Conservation (phyloP, 2,113 vertebrate genomes). For the Heterotis niloticus region DNA sequence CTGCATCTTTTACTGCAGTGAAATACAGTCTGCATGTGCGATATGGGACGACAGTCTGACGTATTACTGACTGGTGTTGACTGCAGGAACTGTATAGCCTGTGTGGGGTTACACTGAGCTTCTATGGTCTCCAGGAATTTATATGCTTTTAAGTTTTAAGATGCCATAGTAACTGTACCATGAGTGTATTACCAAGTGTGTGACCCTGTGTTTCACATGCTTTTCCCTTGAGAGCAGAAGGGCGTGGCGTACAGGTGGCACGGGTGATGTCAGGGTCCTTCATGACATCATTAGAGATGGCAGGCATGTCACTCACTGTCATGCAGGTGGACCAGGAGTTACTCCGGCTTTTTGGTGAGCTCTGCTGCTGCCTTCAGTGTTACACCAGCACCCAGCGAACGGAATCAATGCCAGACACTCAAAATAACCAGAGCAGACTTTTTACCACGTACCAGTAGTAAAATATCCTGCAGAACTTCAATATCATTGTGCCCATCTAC, state of each 20-base stretch:
- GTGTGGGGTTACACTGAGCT: too few relatives aligned
- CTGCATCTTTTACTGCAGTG: background rate
- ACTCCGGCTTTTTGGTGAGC: constrained; percentile 76
- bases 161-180: background rate
- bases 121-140: too few relatives aligned
- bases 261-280: constrained; percentile 81
- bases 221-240: constrained; percentile 61
- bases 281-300: constrained; percentile 95
- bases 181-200: background rate
- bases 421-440: too few relatives aligned
- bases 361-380: background rate
- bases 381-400: too few relatives aligned
- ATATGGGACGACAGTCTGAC: too few relatives aligned
- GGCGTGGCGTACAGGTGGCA: constrained; percentile 59
- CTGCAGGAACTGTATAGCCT: too few relatives aligned
- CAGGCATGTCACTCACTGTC: constrained; percentile 81
- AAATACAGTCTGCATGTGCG: background rate
- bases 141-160: background rate
- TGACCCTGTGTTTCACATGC: background rate
- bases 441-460: too few relatives aligned
- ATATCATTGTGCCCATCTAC: too few relatives aligned
- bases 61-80: too few relatives aligned
- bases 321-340: constrained; percentile 69
- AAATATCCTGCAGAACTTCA: too few relatives aligned
- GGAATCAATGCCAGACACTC: too few relatives aligned